Percentiles rank a stretch among this genome's conserved stretches.
Evolutionary conservation across 2,888 invertebrate species (phyloP).

Genomic region (Tiphia femorata): DNA sequence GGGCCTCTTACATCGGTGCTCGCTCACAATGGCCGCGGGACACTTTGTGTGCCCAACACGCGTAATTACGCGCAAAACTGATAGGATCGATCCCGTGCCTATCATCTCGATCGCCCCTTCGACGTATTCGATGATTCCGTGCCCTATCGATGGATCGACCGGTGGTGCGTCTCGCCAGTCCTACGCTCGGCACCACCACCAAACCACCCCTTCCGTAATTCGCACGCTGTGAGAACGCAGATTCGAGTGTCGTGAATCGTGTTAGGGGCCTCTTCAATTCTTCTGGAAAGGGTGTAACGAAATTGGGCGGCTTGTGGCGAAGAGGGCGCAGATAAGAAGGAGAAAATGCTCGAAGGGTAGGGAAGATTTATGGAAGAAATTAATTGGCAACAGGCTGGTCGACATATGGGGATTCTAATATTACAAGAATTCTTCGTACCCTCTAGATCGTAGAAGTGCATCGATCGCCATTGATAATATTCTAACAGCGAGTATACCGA

Average conservation of each 20-base stretch:
- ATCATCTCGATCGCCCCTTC: slow-evolving; percentile 63
- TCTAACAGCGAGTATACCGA: too few species aligned
- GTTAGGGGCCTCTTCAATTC: not conserved
- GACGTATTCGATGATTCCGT: too few species aligned
- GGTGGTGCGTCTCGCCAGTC: not conserved
- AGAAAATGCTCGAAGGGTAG: slow-evolving; percentile 1
- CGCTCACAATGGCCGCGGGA: slow-evolving; percentile 29
- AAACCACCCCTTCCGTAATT: not conserved
- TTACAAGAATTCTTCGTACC: too few species aligned
- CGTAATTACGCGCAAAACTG: slow-evolving; percentile 67
- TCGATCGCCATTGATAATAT: too few species aligned
- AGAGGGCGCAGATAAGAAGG: not conserved
- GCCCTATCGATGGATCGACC: slow-evolving; percentile 64
- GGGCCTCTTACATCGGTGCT: slow-evolving; percentile 41
- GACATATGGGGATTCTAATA: too few species aligned
- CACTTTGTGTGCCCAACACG: slow-evolving; percentile 60
- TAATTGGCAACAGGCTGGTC: too few species aligned
- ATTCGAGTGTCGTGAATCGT: not conserved
- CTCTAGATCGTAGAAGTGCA: too few species aligned
- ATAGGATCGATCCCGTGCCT: slow-evolving; percentile 61
- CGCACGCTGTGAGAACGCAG: not conserved
- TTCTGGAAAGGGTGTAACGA: not conserved
- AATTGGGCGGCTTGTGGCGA: not conserved
- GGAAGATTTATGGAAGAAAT: too few species aligned
- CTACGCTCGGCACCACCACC: not conserved